These are phyloP conservation scores for Psettodes erumei DNA, from an alignment of 2,113 vertebrate genomes.

Conservation along the genomic window DNA sequence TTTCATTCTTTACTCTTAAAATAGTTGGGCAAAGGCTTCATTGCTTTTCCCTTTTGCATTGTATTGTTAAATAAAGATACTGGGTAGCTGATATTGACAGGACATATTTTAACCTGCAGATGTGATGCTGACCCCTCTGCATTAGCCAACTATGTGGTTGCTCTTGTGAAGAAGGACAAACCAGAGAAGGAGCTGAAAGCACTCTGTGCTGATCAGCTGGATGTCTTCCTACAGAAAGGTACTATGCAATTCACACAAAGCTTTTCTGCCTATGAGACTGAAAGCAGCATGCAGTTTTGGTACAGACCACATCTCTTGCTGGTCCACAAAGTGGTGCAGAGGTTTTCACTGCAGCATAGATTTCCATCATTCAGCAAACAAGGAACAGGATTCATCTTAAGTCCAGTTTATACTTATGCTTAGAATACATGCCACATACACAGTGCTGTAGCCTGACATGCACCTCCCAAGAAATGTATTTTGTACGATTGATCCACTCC, in stretches of 20 bases:
- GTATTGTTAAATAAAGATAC: background rate
- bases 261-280: background rate
- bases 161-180: conserved; percentile 98
- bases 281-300: background rate
- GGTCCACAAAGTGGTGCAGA: background rate
- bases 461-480: no score
- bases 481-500: no score
- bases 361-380: background rate
- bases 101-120: conserved; percentile 74
- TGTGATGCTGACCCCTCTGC: conserved; percentile 99
- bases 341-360: background rate
- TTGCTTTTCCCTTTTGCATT: background rate
- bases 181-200: conserved; percentile 96
- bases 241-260: conserved; percentile 41
- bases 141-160: conserved; percentile 99
- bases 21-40: background rate
- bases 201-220: conserved; percentile 97
- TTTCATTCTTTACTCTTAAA: background rate
- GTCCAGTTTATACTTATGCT: no score
- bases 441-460: background rate
- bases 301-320: background rate
- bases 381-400: background rate
- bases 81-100: background rate
- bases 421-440: background rate
- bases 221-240: conserved; percentile 99